Evolutionary conservation across 2,888 invertebrate species (phyloP), one percentile per base, ranked within the genome.

Genomic region (Lasioglossum vierecki): DNA sequence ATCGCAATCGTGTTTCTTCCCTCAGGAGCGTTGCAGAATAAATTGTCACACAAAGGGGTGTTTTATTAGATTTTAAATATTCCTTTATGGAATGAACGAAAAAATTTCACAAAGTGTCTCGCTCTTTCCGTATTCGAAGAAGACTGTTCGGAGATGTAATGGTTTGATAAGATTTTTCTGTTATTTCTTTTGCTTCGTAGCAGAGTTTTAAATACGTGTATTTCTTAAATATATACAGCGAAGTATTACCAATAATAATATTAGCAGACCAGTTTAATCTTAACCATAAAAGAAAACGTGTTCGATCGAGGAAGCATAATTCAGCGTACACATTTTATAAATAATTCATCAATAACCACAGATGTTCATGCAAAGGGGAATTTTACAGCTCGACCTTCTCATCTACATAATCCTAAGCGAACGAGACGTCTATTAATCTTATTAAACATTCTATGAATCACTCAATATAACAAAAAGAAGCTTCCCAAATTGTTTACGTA

Each of bases 311-410:
- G 22, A 39, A 22, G 22, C 22, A 39, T 22, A 39, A 39, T 39
- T 68, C 39, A 18, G 22, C 22, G 39, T 39, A 35, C 22, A 35
- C 39, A 39, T 68, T 68, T 35, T 39, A 68, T 68, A 35, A 39
- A 68, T 68, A 68, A 68, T 68, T 39, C 68, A 68, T 68, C 68
- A 68, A 68, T 39, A 68, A 68, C 68, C 39, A 18, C 39, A 39
- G 39, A 68, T 68, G 39, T 39, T 68, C 39, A 22, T 22, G 39
- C 22, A 22, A 35, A 39, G 4, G 22, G 18, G 39, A 68, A 39
- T 68, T 39, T 68, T 22, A 39, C 35, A 35, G 68, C 35, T 66
- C 68, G 35, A 30, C 30, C 63, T 6, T 30, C 15, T 30, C 15
- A 68, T 68, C 68, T 68, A 22, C 68, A 68, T 68, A 68, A 68